Conservation (phyloP, 2,888 invertebrate genomes). For the Eubasilissa splendida region DNA sequence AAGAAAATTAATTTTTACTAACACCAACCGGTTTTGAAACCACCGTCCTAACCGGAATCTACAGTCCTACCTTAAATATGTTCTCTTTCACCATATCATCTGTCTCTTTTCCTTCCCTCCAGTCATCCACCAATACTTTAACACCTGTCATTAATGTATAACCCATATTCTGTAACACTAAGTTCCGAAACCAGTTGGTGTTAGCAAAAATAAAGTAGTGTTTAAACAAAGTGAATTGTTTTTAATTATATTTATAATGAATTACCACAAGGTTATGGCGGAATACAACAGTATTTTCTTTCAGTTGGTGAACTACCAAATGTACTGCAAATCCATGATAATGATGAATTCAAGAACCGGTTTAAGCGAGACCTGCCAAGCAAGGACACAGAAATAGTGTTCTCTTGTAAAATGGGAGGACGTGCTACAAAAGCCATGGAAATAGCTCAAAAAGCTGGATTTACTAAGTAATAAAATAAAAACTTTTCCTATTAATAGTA, state of each 20-base stretch:
- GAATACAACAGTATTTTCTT: slow-evolving; percentile 58
- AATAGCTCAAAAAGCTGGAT: slow-evolving; percentile 74
- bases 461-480: slow-evolving; percentile 70
- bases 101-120: neutral
- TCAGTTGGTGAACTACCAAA: slow-evolving; percentile 72
- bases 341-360: slow-evolving; percentile 72
- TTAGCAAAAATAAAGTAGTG: too few species aligned
- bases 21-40: too few species aligned
- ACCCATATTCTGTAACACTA: neutral
- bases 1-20: too few species aligned
- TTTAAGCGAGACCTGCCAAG: slow-evolving; percentile 76
- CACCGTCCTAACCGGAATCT: too few species aligned
- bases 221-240: too few species aligned
- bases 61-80: too few species aligned
- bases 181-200: too few species aligned
- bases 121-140: neutral
- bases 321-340: slow-evolving; percentile 67
- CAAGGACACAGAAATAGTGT: slow-evolving; percentile 74
- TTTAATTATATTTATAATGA: neutral
- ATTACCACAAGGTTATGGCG: too few species aligned
- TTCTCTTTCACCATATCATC: too few species aligned
- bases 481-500: neutral
- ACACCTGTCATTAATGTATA: too few species aligned
- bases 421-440: slow-evolving; percentile 77
- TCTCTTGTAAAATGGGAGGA: slow-evolving; percentile 80